phyloP scores from a whole-genome alignment of 2,113 vertebrate genomes.

The Takifugu bimaculatus region DNA sequence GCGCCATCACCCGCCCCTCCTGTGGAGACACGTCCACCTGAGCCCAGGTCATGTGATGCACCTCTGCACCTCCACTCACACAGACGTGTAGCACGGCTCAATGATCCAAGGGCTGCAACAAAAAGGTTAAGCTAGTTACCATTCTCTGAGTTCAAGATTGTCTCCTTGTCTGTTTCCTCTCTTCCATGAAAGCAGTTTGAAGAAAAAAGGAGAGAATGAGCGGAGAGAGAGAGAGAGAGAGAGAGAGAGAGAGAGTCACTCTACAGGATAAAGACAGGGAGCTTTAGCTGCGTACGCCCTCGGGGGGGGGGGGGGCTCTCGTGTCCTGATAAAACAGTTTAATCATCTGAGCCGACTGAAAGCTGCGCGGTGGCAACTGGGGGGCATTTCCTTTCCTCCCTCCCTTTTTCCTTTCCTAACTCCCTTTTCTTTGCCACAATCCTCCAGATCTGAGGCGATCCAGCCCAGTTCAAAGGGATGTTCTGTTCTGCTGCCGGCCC shows the following conservation, averaged over 20 bases:
- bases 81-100: too few species aligned
- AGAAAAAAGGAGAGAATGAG: constrained; percentile 42
- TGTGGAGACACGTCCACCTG: too few species aligned
- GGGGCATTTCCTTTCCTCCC: neutral
- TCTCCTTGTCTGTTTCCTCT: constrained; percentile 61
- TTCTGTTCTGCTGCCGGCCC: constrained; percentile 11
- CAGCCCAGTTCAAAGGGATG: constrained; percentile 29
- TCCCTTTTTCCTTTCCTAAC: too few species aligned
- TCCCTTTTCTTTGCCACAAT: too few species aligned
- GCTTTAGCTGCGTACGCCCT: constrained; percentile 1
- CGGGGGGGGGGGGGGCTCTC: neutral
- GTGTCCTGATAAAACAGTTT: constrained; percentile 6
- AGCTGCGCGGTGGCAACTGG: too few species aligned
- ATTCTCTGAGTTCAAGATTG: constrained; percentile 59
- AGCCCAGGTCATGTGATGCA: too few species aligned
- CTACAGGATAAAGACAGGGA: constrained; percentile 28
- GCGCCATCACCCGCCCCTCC: too few species aligned
- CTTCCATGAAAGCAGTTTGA: constrained; percentile 52
- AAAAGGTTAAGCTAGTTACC: constrained; percentile 54
- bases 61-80: too few species aligned
- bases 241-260: constrained; percentile 18
- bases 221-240: constrained; percentile 26
- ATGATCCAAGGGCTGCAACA: neutral
- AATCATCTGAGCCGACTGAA: neutral
- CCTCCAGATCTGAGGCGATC: neutral